phyloP scores from a whole-genome alignment of 2,888 invertebrate species.

The Apamea crenata region DNA sequence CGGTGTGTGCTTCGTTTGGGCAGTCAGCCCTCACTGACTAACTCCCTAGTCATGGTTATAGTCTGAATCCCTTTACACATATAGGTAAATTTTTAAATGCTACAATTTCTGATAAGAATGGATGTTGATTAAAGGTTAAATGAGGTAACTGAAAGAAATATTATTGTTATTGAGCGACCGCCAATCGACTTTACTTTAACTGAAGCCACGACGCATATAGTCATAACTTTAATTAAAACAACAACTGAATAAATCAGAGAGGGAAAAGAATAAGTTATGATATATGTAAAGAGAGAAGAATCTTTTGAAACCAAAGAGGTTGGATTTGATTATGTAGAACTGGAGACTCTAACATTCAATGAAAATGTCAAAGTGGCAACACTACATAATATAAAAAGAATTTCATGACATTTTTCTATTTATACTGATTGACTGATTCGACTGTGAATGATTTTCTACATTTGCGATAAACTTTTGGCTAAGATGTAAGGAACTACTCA shows the following conservation, averaged over 20 bases:
- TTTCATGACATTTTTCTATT: neutral
- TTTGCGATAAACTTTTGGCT: too few species aligned
- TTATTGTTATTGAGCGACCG: neutral
- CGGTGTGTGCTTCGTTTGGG: too few species aligned
- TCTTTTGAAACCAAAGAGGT: neutral
- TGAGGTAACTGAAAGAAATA: neutral
- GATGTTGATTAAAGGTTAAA: neutral
- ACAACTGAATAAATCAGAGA: neutral
- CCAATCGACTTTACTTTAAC: neutral
- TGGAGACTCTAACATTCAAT: too few species aligned
- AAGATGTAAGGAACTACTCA: neutral
- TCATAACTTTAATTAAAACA: neutral
- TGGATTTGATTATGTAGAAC: neutral
- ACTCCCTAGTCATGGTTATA: too few species aligned
- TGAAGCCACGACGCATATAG: conserved; percentile 3
- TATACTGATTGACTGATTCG: neutral
- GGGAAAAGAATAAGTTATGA: neutral
- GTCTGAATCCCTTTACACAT: neutral
- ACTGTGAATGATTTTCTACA: neutral
- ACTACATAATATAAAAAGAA: neutral
- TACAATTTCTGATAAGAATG: neutral
- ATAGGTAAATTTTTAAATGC: neutral
- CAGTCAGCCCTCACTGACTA: neutral
- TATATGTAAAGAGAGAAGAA: neutral
- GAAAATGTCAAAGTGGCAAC: neutral